phyloP scores from a whole-genome alignment of 2,797 vertebrate species.

The Potorous gilbertii region DNA sequence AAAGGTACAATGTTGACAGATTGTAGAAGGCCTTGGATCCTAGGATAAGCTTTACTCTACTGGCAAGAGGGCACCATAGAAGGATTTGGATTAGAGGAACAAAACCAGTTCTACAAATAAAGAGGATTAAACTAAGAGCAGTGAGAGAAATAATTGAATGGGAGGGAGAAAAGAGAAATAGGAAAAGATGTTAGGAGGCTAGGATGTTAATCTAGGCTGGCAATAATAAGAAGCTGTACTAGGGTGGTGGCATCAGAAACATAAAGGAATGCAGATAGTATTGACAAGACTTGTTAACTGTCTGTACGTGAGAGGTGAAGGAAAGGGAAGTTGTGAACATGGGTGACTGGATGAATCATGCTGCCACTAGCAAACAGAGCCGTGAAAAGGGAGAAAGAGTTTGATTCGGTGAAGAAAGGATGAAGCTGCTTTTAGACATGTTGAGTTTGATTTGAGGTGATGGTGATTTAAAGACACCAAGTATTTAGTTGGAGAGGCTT shows the following conservation, averaged over 20 bases:
- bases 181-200: background rate
- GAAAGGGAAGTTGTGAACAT: background rate
- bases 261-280: background rate
- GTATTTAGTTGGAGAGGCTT: background rate
- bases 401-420: background rate
- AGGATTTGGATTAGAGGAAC: background rate
- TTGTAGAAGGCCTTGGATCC: background rate
- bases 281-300: background rate
- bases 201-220: background rate
- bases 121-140: background rate
- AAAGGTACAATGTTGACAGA: background rate
- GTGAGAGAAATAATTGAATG: background rate
- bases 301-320: background rate
- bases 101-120: background rate
- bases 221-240: background rate
- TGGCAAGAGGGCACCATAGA: background rate
- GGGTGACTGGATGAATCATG: background rate
- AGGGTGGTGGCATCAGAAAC: background rate
- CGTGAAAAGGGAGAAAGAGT: background rate
- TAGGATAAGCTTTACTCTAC: background rate
- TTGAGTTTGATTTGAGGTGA: background rate
- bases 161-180: background rate
- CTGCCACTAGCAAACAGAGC: background rate
- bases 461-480: background rate
- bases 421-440: background rate